A percentile compares a stretch with the other conserved stretches of the same genome.
These are phyloP conservation scores for Montipora cactus DNA, from an alignment of 64 coral and sea anemone species.

Conservation along the genomic window DNA sequence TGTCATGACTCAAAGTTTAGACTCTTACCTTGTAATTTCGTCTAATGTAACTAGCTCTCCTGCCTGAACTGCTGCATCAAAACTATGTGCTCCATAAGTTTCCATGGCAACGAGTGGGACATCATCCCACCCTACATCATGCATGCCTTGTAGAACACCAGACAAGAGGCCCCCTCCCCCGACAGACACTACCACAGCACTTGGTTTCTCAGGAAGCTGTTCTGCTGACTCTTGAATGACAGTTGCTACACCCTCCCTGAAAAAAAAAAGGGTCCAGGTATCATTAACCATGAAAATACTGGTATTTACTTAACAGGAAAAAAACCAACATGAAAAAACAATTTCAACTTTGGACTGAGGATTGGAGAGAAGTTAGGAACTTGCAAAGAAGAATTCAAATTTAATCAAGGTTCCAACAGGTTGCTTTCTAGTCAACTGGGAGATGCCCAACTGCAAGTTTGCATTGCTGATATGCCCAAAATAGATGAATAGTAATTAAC, in stretches of 20 bases:
- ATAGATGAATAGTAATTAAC: too few species aligned
- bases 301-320: too few species aligned
- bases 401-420: not conserved
- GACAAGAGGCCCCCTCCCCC: constrained; percentile 95
- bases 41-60: constrained; percentile 78
- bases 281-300: too few species aligned
- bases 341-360: too few species aligned
- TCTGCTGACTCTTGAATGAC: constrained; percentile 83
- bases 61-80: constrained; percentile 78
- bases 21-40: constrained; percentile 79
- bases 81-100: constrained; percentile 90
- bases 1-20: too few species aligned
- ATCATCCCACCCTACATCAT: constrained; percentile 92
- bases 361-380: not conserved
- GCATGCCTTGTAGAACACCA: constrained; percentile 86
- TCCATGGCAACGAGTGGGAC: constrained; percentile 98
- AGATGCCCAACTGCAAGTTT: too few species aligned
- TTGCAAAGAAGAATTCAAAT: not conserved
- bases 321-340: too few species aligned
- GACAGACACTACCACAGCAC: constrained; percentile 82
- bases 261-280: not conserved
- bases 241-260: constrained; percentile 87
- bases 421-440: not conserved
- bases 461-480: too few species aligned
- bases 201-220: constrained; percentile 73